Percentiles rank a stretch among this genome's conserved stretches.
These are phyloP conservation scores for Heterohyrax brucei DNA, from an alignment of 2,797 vertebrate genomes.

Conservation along the genomic window DNA sequence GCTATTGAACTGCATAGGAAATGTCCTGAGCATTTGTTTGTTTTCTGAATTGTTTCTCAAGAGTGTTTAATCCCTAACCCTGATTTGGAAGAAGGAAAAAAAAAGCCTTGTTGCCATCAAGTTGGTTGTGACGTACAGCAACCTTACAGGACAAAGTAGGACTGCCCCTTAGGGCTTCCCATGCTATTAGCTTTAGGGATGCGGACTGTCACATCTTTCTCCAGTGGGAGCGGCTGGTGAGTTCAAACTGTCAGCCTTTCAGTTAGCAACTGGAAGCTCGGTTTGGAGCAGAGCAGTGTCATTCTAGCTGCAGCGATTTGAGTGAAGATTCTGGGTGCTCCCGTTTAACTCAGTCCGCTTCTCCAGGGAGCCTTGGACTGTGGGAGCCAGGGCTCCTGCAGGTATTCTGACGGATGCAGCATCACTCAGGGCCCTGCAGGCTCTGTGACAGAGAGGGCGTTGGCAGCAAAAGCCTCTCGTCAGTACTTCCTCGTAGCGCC, in stretches of 20 bases:
- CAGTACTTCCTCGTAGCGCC: not conserved
- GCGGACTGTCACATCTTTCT: too few relatives aligned
- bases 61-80: not conserved
- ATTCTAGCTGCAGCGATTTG: slow-evolving; percentile 20
- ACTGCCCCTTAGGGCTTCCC: too few relatives aligned
- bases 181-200: too few relatives aligned
- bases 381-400: not conserved
- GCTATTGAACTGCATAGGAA: slow-evolving; percentile 54
- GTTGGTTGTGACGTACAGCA: too few relatives aligned
- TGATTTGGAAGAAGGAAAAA: not conserved
- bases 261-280: not conserved
- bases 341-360: slow-evolving; percentile 7
- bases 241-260: not conserved
- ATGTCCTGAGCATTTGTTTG: slow-evolving; percentile 55
- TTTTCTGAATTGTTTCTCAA: slow-evolving; percentile 54
- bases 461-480: not conserved
- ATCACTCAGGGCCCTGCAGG: not conserved
- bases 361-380: not conserved
- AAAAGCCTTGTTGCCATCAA: too few relatives aligned
- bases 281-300: slow-evolving; percentile 37
- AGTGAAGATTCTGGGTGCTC: not conserved
- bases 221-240: not conserved
- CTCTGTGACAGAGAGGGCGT: not conserved
- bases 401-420: not conserved
- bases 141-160: too few relatives aligned